Conservation (phyloP, 2,797 vertebrate genomes). For the Tinamus major region DNA sequence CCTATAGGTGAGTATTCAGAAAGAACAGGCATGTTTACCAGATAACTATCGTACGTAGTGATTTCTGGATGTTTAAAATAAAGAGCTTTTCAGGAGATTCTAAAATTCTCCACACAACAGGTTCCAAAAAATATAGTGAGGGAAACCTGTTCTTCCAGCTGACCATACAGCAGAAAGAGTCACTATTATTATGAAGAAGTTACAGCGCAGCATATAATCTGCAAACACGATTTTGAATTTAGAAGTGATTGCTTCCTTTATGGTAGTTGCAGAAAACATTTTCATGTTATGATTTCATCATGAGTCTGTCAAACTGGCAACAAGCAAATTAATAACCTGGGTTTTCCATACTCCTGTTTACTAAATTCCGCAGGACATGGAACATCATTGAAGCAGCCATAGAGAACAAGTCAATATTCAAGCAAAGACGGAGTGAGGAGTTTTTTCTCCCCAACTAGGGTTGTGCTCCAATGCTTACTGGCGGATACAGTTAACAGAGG, state of each 20-base stretch:
- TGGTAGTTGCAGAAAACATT: slow-evolving; percentile 50
- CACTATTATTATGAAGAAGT: slow-evolving; percentile 59
- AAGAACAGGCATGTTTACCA: not conserved
- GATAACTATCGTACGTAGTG: not conserved
- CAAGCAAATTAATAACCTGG: slow-evolving; percentile 59
- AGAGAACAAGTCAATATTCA: not conserved
- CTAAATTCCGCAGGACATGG: slow-evolving; percentile 33
- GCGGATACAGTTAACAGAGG: not conserved
- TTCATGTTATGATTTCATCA: slow-evolving; percentile 69
- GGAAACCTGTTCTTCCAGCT: slow-evolving; percentile 58
- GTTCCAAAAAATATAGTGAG: not conserved
- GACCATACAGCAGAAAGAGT: slow-evolving; percentile 34
- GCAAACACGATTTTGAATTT: slow-evolving; percentile 48
- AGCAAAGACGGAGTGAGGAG: not conserved
- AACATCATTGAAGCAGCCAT: slow-evolving; percentile 4
- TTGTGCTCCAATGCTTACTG: not conserved
- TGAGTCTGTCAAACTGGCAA: slow-evolving; percentile 51
- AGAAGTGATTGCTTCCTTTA: slow-evolving; percentile 65
- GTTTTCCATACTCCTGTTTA: slow-evolving; percentile 68
- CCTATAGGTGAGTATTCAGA: not conserved
- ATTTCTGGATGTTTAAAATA: not conserved
- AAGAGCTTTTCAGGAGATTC: not conserved
- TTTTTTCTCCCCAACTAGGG: not conserved
- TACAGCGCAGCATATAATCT: slow-evolving; percentile 51
- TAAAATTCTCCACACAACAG: slow-evolving; percentile 20